phyloP scores from a whole-genome alignment of 2,113 vertebrate genomes.

The Hypocryptadius cinnamomeus region DNA sequence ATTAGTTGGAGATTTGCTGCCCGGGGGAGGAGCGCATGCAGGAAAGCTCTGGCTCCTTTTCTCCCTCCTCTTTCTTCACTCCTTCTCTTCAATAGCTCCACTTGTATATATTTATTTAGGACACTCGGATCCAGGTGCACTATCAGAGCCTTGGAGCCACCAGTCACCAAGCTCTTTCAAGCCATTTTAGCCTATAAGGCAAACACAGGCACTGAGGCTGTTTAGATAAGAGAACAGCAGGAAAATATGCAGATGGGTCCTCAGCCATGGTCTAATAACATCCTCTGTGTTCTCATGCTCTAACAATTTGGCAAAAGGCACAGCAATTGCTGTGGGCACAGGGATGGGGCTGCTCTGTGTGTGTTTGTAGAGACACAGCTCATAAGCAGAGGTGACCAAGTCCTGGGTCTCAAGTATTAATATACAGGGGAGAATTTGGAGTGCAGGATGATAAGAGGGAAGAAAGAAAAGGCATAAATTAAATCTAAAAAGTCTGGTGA shows the following conservation, averaged over 20 bases:
- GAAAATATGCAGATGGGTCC: not conserved
- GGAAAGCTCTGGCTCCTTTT: not conserved
- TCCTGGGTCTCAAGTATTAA: not conserved
- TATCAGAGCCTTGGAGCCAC: not conserved
- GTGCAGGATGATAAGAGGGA: not conserved
- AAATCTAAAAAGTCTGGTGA: not conserved
- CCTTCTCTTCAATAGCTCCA: not conserved
- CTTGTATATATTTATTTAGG: not conserved
- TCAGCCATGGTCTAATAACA: not conserved
- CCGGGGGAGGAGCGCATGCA: rapidly evolving
- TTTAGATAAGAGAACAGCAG: constrained; percentile 31
- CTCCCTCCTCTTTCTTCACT: not conserved
- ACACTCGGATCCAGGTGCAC: not conserved
- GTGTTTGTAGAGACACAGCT: not conserved
- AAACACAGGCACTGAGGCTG: not conserved
- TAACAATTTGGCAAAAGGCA: not conserved
- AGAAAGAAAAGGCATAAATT: not conserved
- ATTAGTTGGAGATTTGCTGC: not conserved
- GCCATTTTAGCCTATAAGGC: not conserved
- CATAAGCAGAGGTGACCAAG: not conserved
- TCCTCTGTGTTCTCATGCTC: not conserved
- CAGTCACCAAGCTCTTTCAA: not conserved
- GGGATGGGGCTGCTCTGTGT: not conserved
- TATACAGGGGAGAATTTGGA: not conserved
- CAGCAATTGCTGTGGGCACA: not conserved